phyloP scores from a whole-genome alignment of 2,797 vertebrate species.

The Amphiprion clarkii region DNA sequence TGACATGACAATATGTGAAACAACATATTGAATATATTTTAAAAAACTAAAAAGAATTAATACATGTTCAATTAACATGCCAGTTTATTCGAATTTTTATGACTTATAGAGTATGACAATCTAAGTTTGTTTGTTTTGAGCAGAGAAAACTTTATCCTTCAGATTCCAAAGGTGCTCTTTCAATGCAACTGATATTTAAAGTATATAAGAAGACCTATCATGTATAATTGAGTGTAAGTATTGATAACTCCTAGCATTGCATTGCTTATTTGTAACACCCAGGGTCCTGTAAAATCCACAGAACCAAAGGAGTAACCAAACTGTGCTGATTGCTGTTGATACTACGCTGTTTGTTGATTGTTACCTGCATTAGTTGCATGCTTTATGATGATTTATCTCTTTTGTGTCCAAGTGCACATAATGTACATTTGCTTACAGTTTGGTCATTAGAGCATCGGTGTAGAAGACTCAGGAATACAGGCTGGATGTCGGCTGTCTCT shows the following conservation, averaged over 20 bases:
- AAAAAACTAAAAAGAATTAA: background rate
- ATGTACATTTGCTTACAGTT: constrained; percentile 21
- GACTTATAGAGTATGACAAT: constrained; percentile 7
- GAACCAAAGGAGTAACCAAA: background rate
- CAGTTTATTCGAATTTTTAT: constrained; percentile 25
- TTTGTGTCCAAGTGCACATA: background rate
- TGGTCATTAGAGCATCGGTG: background rate
- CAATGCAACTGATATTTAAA: background rate
- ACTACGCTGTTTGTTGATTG: constrained; percentile 16
- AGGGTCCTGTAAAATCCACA: background rate
- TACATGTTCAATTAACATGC: constrained; percentile 53
- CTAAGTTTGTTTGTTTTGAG: constrained; percentile 9
- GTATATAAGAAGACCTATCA: constrained; percentile 6
- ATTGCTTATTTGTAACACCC: constrained; percentile 38
- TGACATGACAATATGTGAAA: constrained; percentile 64
- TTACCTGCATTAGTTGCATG: constrained; percentile 30
- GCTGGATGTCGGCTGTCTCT: constrained; percentile 14
- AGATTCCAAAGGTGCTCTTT: background rate
- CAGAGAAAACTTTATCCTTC: background rate
- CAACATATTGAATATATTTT: constrained; percentile 36
- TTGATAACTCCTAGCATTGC: constrained; percentile 8
- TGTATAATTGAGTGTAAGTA: background rate
- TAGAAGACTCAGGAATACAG: background rate
- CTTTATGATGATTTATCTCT: constrained; percentile 5
- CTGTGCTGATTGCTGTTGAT: background rate